These are phyloP conservation scores for Buathra laborator DNA, from an alignment of 2,888 invertebrate genomes.

Conservation along the genomic window DNA sequence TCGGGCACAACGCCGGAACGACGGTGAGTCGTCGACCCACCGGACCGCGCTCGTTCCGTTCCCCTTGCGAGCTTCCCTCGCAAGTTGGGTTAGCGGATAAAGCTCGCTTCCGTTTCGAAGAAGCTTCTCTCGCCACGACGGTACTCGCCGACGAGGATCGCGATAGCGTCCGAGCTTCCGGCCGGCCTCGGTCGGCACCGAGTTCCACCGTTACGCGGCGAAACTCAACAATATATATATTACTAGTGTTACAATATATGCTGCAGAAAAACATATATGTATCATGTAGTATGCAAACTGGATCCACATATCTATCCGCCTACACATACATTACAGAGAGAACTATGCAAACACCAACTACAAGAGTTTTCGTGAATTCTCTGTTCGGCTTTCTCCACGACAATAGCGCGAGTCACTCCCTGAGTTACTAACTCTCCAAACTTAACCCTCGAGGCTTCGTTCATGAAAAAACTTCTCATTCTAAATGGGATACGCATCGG, in stretches of 20 bases:
- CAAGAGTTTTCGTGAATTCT: conserved; percentile 24
- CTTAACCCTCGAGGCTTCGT: neutral
- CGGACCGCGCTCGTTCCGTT: conserved; percentile 47
- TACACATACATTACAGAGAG: conserved; percentile 1
- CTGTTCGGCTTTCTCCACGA: neutral
- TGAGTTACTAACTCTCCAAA: neutral
- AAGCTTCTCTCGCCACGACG: conserved; percentile 57
- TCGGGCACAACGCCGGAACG: conserved; percentile 49
- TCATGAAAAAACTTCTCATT: neutral
- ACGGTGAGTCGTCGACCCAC: conserved; percentile 39
- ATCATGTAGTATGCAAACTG: neutral
- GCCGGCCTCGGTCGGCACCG: conserved; percentile 44
- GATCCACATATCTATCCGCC: neutral
- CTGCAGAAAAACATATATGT: neutral
- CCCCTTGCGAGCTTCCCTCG: conserved; percentile 19
- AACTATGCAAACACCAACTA: neutral
- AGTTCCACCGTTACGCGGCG: conserved; percentile 19
- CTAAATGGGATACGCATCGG: neutral
- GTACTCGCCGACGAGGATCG: conserved; percentile 53
- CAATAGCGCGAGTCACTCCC: neutral
- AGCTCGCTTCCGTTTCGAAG: conserved; percentile 68
- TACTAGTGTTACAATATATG: neutral
- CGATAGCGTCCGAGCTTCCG: conserved; percentile 61
- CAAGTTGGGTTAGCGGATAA: conserved; percentile 69
- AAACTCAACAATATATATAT: conserved; percentile 11